phyloP scores from a whole-genome alignment of 2,888 invertebrate species.

The Psylliodes chrysocephalus region DNA sequence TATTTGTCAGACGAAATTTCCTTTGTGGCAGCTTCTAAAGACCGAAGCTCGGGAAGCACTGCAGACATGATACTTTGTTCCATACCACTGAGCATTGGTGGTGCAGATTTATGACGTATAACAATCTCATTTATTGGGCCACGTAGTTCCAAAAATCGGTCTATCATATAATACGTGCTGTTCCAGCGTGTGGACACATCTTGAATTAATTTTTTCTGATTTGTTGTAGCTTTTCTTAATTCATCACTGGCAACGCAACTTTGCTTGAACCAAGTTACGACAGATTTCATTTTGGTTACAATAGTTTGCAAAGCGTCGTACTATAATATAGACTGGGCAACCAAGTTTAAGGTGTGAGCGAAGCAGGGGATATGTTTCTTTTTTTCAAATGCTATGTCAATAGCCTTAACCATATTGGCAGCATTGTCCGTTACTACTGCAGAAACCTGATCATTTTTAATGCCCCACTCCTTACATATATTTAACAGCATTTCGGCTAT shows the following conservation, averaged over 20 bases:
- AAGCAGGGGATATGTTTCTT: slow-evolving; percentile 41
- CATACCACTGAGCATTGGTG: background rate
- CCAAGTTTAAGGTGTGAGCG: slow-evolving; percentile 40
- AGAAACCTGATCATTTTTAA: background rate
- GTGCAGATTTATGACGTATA: background rate
- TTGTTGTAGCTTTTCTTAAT: background rate
- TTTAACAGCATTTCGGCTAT: background rate
- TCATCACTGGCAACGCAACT: slow-evolving; percentile 22
- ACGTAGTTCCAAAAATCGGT: background rate
- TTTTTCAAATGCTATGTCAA: slow-evolving; percentile 20
- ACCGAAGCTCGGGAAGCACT: background rate
- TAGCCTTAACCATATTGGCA: slow-evolving; percentile 16
- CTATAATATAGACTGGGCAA: slow-evolving; percentile 24
- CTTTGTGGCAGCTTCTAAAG: slow-evolving; percentile 1
- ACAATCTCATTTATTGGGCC: background rate
- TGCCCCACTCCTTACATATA: background rate
- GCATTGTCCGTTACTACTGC: slow-evolving; percentile 19
- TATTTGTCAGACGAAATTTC: slow-evolving; percentile 11
- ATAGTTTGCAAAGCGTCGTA: background rate
- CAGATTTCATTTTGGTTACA: slow-evolving; percentile 20
- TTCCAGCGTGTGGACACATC: slow-evolving; percentile 14
- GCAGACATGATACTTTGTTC: background rate
- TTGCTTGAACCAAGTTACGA: slow-evolving; percentile 34
- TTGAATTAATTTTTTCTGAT: background rate
- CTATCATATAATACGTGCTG: slow-evolving; percentile 5